Evolutionary conservation across 2,888 invertebrate genomes (phyloP).

Genomic region (Acanthococcus lagerstroemiae): DNA sequence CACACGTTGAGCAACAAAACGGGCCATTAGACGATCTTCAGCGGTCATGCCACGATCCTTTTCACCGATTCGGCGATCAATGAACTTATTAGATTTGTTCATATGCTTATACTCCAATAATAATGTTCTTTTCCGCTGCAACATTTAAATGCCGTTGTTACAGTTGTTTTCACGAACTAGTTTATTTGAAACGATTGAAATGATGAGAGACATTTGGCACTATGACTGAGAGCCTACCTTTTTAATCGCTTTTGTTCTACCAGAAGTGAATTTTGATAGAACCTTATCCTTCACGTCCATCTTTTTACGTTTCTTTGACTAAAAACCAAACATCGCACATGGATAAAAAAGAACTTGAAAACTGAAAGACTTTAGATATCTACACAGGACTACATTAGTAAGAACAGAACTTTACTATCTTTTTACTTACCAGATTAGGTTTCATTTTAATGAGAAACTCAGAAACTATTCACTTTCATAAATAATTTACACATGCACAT

Average conservation of each 20-base stretch:
- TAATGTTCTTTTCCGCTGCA: constrained; percentile 71
- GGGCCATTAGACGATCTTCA: constrained; percentile 71
- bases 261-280: constrained; percentile 22
- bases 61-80: constrained; percentile 83
- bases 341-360: too few relatives aligned
- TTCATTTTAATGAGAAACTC: too few relatives aligned
- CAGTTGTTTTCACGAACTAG: not conserved
- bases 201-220: not conserved
- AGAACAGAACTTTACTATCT: too few relatives aligned
- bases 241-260: constrained; percentile 41
- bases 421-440: too few relatives aligned
- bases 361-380: too few relatives aligned
- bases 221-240: constrained; percentile 47
- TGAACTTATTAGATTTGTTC: constrained; percentile 74
- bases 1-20: constrained; percentile 70
- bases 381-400: too few relatives aligned
- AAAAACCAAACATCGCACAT: too few relatives aligned
- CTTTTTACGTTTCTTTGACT: not conserved
- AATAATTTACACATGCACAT: too few relatives aligned
- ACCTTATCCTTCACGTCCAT: constrained; percentile 8
- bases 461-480: too few relatives aligned
- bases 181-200: not conserved
- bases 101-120: constrained; percentile 72
- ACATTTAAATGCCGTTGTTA: constrained; percentile 24
- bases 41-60: constrained; percentile 54